Evolutionary conservation across 1,140 invertebrate species (phyloP).

Genomic region (Trachelipus rathkii): DNA sequence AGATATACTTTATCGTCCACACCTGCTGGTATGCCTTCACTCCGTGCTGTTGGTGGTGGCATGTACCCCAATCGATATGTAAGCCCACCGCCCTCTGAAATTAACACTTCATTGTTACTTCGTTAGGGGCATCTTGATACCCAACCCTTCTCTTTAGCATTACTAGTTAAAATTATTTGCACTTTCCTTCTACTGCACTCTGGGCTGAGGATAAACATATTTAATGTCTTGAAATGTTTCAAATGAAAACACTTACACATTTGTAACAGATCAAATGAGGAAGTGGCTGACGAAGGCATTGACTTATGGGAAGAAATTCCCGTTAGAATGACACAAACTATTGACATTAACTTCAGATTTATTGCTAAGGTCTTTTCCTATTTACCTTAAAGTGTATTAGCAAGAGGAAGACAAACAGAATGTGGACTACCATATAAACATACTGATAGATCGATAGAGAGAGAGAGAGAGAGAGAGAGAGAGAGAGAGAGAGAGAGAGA

Average conservation of each 20-base stretch:
- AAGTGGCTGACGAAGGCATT: no score
- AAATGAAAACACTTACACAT: neutral
- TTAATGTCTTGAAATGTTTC: neutral
- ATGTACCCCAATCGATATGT: conserved; percentile 6
- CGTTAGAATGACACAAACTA: neutral
- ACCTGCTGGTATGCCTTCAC: conserved; percentile 30
- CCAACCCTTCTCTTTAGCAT: no score
- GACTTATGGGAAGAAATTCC: neutral
- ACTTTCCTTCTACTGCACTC: neutral
- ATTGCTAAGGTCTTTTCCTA: neutral
- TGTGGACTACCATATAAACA: no score
- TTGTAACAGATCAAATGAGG: neutral
- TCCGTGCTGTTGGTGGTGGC: neutral
- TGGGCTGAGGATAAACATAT: neutral
- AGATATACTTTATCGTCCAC: conserved; percentile 24
- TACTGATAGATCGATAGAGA: no score
- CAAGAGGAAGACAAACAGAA: no score
- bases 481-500: no score
- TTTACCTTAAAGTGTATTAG: neutral
- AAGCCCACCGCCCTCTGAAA: neutral
- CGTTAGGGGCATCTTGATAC: no score
- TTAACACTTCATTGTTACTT: no score
- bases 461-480: no score
- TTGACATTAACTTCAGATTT: no score
- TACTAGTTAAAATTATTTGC: no score